Base-by-base conservation (phyloP, 2,888 invertebrate genomes). In the Marronus borbonicus region DNA sequence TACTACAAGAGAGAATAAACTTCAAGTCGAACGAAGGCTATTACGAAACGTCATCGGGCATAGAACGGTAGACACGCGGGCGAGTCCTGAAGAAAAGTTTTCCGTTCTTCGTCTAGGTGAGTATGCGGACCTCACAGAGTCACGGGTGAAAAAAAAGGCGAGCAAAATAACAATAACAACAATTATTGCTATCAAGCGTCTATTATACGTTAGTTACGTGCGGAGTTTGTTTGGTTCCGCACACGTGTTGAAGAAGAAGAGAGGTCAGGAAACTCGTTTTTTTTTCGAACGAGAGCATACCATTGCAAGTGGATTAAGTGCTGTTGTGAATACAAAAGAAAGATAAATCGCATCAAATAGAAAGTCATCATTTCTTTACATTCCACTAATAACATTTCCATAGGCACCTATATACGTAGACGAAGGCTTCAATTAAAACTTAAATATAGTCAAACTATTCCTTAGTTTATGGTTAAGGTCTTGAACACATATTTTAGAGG, bases 191-290 rank as follows among this genome's bases (percentile, higher is more conserved):
- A 66, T 66, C 12, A 49, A 44, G 49, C 49, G 44, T 20, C 66
- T 66, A 66, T 66, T 66, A 66, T 66, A 20, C 44, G 66, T 49
- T 66, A 66, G 66, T 66, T 66, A 44, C 20, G 44, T 66, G 66
- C 24, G 49, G 62, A 28, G 24, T 49, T 49, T 66, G 17, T 66
- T 66, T 49, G 49, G 66, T 66, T 66, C 66, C 66, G 66, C 66
- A 49, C 66, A 66, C 66, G 66, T 66, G 66, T 44, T 44, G 44
- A 31, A n/a, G 28, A 36, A 36, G 31, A 49, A 24, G 44, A 49
- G 44, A 24, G 20, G 49, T 66, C 49, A 66, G 49, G 66, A 49
- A 62, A 31, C 62, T 62, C 24, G 31, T 12, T 31, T 62, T 62
- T 24, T 24, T 24, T 24, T 62, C 2, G 5, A 17, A 5, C 55